These are phyloP conservation scores for Papilio dardanus DNA, from an alignment of 1,140 invertebrate species.

Conservation along the genomic window DNA sequence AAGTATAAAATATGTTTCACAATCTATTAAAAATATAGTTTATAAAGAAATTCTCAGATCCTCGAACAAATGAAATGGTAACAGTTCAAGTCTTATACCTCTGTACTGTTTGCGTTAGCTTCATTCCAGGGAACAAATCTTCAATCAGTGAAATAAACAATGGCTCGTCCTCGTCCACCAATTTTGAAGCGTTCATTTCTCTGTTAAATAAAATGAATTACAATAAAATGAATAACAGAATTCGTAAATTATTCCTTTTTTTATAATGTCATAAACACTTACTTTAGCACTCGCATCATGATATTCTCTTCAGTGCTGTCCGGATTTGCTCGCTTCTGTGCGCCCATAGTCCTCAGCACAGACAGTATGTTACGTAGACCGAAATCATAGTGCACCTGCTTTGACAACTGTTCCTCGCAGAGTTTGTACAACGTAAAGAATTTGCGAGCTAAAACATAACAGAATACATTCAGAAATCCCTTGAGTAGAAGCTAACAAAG, in stretches of 20 bases:
- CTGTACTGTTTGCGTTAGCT: conserved; percentile 83
- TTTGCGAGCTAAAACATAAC: conserved; percentile 86
- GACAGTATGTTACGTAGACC: conserved; percentile 96
- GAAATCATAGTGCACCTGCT: conserved; percentile 98
- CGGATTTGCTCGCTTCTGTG: conserved; percentile 92
- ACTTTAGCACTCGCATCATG: conserved; percentile 94
- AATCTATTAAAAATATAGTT: neutral
- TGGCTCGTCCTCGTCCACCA: conserved; percentile 97
- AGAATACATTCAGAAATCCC: neutral
- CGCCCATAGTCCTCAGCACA: conserved; percentile 93
- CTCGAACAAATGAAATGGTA: neutral
- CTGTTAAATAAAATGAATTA: conserved; percentile 71
- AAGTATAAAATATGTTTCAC: neutral
- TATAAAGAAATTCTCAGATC: neutral
- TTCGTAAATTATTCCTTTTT: no score
- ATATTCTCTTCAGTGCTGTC: conserved; percentile 94
- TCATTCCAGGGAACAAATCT: conserved; percentile 96
- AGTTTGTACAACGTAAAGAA: conserved; percentile 96
- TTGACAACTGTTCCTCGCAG: conserved; percentile 96
- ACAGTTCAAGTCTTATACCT: conserved; percentile 69
- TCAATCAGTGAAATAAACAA: conserved; percentile 95
- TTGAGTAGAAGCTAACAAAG: no score
- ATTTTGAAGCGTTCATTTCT: conserved; percentile 96
- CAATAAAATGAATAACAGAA: conserved; percentile 4
- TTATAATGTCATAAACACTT: conserved; percentile 44